Percentiles rank a stretch among this genome's conserved stretches.
Evolutionary conservation across 35 echinoderm and acorn worm species (phyloP).

Genomic region (Lytechinus pictus): DNA sequence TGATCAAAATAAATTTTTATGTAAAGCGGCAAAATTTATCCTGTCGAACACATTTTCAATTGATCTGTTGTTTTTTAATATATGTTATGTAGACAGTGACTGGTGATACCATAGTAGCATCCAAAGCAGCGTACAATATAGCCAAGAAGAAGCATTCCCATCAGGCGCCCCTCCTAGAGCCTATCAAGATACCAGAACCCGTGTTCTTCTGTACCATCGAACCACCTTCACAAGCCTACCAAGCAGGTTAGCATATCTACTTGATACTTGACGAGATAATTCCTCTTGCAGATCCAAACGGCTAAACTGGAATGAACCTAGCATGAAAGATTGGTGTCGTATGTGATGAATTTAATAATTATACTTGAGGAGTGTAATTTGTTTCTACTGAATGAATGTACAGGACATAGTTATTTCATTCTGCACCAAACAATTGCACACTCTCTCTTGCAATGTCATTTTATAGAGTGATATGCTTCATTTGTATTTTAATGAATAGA

Average conservation of each 20-base stretch:
- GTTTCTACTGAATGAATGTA: too few relatives aligned
- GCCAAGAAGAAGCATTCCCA: conserved; percentile 54
- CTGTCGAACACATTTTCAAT: too few relatives aligned
- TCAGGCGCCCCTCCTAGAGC: conserved; percentile 64
- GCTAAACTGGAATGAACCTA: too few relatives aligned
- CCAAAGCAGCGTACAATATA: conserved; percentile 72
- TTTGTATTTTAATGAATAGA: conserved; percentile 44
- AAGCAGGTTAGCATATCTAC: conserved; percentile 66
- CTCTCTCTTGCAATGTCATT: neutral
- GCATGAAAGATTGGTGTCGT: too few relatives aligned
- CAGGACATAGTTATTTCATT: too few relatives aligned
- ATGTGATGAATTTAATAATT: too few relatives aligned
- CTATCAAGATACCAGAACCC: conserved; percentile 74
- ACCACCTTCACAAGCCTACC: conserved; percentile 83
- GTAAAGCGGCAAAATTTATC: too few relatives aligned
- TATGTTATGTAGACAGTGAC: conserved; percentile 68
- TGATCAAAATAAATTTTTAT: too few relatives aligned
- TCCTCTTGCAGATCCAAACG: neutral
- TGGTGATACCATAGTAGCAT: conserved; percentile 89
- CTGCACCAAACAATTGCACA: too few relatives aligned
- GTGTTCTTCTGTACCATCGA: conserved; percentile 99
- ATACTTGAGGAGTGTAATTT: too few relatives aligned
- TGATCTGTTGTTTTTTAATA: too few relatives aligned
- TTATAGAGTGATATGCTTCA: neutral
- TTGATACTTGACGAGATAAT: neutral